phyloP scores from a whole-genome alignment of 2,797 vertebrate genomes.

The Sebastiscus albofasciatus region DNA sequence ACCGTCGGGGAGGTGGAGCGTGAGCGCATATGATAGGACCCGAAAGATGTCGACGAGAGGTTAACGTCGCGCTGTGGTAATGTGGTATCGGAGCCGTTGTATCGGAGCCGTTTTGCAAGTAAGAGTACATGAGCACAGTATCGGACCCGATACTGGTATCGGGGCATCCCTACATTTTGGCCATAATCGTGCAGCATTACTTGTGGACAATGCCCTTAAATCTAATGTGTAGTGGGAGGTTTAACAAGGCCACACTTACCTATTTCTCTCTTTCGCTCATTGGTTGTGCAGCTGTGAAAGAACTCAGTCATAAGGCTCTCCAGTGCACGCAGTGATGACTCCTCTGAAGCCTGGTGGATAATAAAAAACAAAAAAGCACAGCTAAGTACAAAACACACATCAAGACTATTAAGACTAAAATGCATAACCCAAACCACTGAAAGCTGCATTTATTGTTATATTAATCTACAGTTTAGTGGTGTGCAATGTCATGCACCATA shows the following conservation, averaged over 20 bases:
- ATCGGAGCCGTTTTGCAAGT: too few relatives aligned
- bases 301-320: conserved; percentile 98
- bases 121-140: too few relatives aligned
- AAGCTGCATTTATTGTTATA: background rate
- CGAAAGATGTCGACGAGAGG: too few relatives aligned
- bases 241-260: conserved; percentile 80
- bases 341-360: conserved; percentile 89
- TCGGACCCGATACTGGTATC: too few relatives aligned
- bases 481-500: background rate
- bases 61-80: too few relatives aligned
- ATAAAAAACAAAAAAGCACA: background rate
- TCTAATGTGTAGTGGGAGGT: background rate
- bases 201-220: background rate
- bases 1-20: too few relatives aligned
- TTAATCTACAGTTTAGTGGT: background rate
- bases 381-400: background rate
- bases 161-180: too few relatives aligned
- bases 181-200: background rate
- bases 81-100: too few relatives aligned
- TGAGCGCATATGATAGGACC: too few relatives aligned
- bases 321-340: conserved; percentile 91
- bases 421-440: background rate
- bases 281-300: conserved; percentile 97
- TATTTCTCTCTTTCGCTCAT: conserved; percentile 97
- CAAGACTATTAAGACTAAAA: background rate